phyloP scores from a whole-genome alignment of 2,797 vertebrate species.

The Alcedo atthis region DNA sequence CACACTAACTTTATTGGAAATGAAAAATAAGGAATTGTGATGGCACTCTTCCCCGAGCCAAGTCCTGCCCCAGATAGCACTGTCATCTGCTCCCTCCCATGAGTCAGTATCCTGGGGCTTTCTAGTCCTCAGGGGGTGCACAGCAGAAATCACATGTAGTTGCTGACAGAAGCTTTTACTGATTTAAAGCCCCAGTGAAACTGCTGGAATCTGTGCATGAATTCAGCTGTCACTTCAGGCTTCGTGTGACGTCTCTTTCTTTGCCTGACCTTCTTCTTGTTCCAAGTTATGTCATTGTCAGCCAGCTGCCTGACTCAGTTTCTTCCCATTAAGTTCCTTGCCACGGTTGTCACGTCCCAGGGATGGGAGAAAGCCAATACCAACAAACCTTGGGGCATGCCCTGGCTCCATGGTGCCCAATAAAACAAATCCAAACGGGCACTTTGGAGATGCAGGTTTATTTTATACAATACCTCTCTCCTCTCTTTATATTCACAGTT shows the following conservation, averaged over 20 bases:
- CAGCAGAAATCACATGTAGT: slow-evolving; percentile 45
- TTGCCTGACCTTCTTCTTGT: not conserved
- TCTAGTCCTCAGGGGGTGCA: not conserved
- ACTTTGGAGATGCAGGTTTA: not conserved
- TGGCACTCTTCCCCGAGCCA: slow-evolving; percentile 56
- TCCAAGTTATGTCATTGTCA: not conserved
- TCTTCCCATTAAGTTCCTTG: not conserved
- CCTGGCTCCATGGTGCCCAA: accelerated
- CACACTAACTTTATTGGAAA: slow-evolving; percentile 14
- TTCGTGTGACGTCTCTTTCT: slow-evolving; percentile 12
- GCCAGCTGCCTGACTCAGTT: not conserved
- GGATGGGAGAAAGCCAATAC: not conserved
- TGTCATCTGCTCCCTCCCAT: slow-evolving; percentile 57
- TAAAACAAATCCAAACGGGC: not conserved
- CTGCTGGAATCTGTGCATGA: slow-evolving; percentile 27
- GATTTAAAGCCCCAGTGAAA: slow-evolving; percentile 54
- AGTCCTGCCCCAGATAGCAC: slow-evolving; percentile 54
- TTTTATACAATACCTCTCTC: not conserved
- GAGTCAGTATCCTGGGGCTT: slow-evolving; percentile 62
- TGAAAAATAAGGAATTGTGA: slow-evolving; percentile 44
- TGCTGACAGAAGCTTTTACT: slow-evolving; percentile 60
- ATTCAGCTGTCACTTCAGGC: slow-evolving; percentile 48
- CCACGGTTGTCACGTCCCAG: not conserved
- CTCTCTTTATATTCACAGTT: not conserved
- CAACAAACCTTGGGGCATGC: not conserved